These are phyloP conservation scores for Agrypnus murinus DNA, from an alignment of 2,888 invertebrate genomes.

Conservation along the genomic window DNA sequence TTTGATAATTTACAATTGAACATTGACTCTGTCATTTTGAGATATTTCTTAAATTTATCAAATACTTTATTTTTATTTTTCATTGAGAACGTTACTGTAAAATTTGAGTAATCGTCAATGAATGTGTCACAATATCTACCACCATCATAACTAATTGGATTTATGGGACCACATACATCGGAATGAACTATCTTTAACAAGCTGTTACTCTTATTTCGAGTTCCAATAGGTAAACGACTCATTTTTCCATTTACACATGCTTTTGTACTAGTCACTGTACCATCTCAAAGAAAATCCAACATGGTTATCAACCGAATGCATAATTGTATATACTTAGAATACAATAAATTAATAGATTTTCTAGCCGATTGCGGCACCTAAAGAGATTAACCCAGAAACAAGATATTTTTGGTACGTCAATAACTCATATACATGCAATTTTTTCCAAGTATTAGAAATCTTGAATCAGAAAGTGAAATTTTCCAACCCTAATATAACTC, in stretches of 20 bases:
- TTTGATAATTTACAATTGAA: slow-evolving; percentile 8
- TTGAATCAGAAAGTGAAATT: too few species aligned
- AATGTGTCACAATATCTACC: slow-evolving; percentile 43
- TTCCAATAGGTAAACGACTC: slow-evolving; percentile 46
- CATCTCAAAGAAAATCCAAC: too few species aligned
- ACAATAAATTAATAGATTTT: too few species aligned
- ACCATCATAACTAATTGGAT: slow-evolving; percentile 31
- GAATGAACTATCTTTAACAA: slow-evolving; percentile 49
- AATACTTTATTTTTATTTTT: slow-evolving; percentile 33
- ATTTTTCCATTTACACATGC: slow-evolving; percentile 53
- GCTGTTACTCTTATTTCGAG: slow-evolving; percentile 47
- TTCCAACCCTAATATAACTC: too few species aligned
- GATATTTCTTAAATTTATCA: slow-evolving; percentile 15
- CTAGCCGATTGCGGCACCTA: too few species aligned
- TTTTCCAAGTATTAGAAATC: too few species aligned
- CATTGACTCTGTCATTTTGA: background rate
- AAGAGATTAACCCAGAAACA: too few species aligned
- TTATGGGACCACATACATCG: slow-evolving; percentile 49
- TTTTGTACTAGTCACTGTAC: too few species aligned
- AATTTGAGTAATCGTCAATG: slow-evolving; percentile 43
- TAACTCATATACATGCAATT: too few species aligned
- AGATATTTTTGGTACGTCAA: too few species aligned
- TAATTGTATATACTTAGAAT: too few species aligned
- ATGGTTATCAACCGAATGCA: too few species aligned
- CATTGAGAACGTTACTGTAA: slow-evolving; percentile 28